These are phyloP conservation scores for Aleadryas rufinucha DNA, from an alignment of 2,113 vertebrate genomes.

Conservation along the genomic window DNA sequence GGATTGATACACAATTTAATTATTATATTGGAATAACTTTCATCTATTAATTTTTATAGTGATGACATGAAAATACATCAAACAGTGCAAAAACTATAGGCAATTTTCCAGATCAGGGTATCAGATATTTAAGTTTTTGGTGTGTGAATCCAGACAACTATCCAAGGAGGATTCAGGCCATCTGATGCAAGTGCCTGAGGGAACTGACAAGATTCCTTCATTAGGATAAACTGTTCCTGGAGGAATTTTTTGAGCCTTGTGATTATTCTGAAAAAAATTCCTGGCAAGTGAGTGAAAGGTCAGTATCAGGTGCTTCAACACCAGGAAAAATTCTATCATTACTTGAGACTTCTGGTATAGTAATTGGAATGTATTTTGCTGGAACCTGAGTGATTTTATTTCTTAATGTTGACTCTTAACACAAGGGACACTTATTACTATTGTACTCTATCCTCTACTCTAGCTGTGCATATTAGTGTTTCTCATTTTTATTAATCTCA, in stretches of 20 bases:
- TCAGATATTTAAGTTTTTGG: not conserved
- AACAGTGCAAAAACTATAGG: not conserved
- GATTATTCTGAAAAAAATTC: not conserved
- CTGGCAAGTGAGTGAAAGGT: not conserved
- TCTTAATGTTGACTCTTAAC: not conserved
- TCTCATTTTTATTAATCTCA: constrained; percentile 13
- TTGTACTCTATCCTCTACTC: not conserved
- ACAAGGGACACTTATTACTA: not conserved
- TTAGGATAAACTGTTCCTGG: not conserved
- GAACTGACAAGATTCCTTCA: not conserved
- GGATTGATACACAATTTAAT: not conserved
- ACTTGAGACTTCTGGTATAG: not conserved
- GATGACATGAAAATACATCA: not conserved
- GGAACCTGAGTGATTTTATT: not conserved
- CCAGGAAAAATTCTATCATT: not conserved
- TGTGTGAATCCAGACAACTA: not conserved
- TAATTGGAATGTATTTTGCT: not conserved
- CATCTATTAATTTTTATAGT: not conserved
- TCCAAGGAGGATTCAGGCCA: not conserved
- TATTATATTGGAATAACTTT: not conserved
- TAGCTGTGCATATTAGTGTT: not conserved
- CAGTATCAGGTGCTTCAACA: not conserved
- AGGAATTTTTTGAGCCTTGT: not conserved
- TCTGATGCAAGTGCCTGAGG: not conserved
- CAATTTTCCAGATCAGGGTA: not conserved